A percentile compares a stretch with the other conserved stretches of the same genome.
These are phyloP conservation scores for Fopius arisanus DNA, from an alignment of 1,140 invertebrate species.

Conservation along the genomic window DNA sequence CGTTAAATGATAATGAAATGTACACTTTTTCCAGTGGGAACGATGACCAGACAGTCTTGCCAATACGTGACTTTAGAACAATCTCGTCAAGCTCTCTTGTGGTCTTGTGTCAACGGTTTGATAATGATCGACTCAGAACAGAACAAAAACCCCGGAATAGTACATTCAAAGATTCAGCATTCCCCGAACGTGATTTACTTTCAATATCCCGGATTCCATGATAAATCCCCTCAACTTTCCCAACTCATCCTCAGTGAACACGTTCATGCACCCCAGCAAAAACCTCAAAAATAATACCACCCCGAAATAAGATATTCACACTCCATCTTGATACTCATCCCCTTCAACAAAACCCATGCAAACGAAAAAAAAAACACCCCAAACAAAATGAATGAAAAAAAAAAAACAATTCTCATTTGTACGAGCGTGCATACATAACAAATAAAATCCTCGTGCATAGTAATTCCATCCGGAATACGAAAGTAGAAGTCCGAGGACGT, in stretches of 20 bases:
- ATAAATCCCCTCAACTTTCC: not conserved
- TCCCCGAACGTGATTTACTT: conserved; percentile 16
- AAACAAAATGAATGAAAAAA: not conserved
- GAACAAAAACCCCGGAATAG: not conserved
- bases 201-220: not conserved
- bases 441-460: conserved; percentile 65
- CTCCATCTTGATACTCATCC: not conserved
- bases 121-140: not conserved
- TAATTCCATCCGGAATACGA: conserved; percentile 65
- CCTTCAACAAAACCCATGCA: not conserved
- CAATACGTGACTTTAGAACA: conserved; percentile 47
- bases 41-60: conserved; percentile 44
- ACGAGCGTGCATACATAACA: conserved; percentile 60
- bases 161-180: not conserved
- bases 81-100: conserved; percentile 20
- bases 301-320: not conserved
- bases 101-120: not conserved
- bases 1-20: not conserved
- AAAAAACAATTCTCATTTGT: conserved; percentile 22
- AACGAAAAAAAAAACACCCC: not conserved
- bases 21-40: conserved; percentile 33
- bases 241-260: not conserved
- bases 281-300: not conserved
- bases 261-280: not conserved
- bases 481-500: conserved; percentile 47